phyloP scores from a whole-genome alignment of 2,797 vertebrate genomes.

The Morelia viridis region DNA sequence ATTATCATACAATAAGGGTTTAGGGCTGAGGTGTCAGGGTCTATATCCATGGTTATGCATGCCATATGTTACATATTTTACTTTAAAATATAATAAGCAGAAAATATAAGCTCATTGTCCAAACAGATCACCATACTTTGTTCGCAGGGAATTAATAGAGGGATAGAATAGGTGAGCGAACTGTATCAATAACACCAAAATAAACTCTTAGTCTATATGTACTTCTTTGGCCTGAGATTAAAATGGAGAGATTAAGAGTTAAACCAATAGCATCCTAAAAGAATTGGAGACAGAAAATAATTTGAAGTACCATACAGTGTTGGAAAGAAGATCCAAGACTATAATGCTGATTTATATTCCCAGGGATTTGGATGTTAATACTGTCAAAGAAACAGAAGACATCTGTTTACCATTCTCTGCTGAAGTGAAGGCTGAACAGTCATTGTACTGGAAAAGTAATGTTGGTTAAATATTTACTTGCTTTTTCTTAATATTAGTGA shows the following conservation, averaged over 20 bases:
- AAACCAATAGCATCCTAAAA: background rate
- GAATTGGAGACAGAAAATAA: background rate
- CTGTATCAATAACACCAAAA: background rate
- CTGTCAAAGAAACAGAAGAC: conserved; percentile 19
- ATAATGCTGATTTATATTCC: conserved; percentile 4
- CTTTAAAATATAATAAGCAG: background rate
- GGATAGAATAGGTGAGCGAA: background rate
- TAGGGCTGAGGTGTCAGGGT: background rate
- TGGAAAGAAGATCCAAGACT: background rate
- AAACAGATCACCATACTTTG: too few relatives aligned
- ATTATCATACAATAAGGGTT: background rate
- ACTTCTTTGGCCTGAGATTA: background rate
- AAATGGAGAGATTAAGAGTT: background rate
- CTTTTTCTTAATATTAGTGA: background rate
- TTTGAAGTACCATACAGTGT: background rate
- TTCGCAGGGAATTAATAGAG: background rate
- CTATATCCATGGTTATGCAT: background rate
- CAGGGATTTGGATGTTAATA: conserved; percentile 37
- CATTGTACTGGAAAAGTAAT: conserved; percentile 52
- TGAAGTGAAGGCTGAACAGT: conserved; percentile 36
- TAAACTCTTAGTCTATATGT: too few relatives aligned
- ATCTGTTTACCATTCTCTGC: conserved; percentile 6
- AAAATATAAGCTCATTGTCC: background rate
- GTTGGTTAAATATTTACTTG: conserved; percentile 7
- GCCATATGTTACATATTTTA: background rate